Evolutionary conservation across 2,888 invertebrate species (phyloP), one percentile per base, ranked within the genome.

Genomic region (Cristatella mucedo): DNA sequence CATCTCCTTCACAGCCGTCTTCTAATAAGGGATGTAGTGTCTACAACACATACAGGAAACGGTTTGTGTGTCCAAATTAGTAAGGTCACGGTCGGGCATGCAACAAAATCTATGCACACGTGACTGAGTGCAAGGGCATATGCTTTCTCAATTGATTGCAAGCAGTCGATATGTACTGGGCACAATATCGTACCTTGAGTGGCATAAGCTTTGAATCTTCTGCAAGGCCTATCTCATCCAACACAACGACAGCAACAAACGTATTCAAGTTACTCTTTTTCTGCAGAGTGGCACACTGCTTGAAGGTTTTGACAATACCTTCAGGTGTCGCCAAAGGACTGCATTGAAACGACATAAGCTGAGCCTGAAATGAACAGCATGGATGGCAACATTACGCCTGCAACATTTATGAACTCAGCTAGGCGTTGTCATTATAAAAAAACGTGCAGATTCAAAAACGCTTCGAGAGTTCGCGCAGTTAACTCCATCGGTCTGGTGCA

Each of bases 11-110:
- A 38, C 54, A 60, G 33, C 60, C 60, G 48, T 60, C 59, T 43
- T 61, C 61, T 22, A 61, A 42, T 24, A 61, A 41, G 9, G 60
- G 57, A 44, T 61, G 61, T 4, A 61, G 49, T 2, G 58, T 53
- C 58, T 59, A 44, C 4, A 47, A 36, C 18, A 41, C 15, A 21
- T 6, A 37, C 16, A 38, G 22, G n/a, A n/a, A n/a, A n/a, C n/a
- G n/a, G n/a, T n/a, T n/a, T n/a, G n/a, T n/a, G n/a, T n/a, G n/a
- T n/a, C n/a, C n/a, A n/a, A n/a, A n/a, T n/a, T n/a, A n/a, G n/a
- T n/a, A n/a, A n/a, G n/a, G n/a, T n/a, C n/a, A n/a, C n/a, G n/a
- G n/a, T n/a, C n/a, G n/a, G n/a, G n/a, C n/a, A n/a, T n/a, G n/a
- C n/a, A n/a, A n/a, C n/a, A n/a, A n/a, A n/a, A n/a, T n/a, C n/a